phyloP scores from a whole-genome alignment of 1,140 invertebrate species.

The Hestina assimilis region DNA sequence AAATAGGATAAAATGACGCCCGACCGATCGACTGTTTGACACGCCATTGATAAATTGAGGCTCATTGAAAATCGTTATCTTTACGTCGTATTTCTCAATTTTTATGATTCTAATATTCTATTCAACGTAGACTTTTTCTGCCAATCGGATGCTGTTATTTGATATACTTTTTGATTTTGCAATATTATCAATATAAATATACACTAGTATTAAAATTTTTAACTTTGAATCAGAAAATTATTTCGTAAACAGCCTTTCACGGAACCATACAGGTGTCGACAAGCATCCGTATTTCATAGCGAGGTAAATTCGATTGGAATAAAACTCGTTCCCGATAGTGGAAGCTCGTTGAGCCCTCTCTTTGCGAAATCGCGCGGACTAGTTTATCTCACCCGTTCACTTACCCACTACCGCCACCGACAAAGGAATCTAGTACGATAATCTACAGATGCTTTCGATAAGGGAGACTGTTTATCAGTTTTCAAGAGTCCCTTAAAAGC shows the following conservation, averaged over 20 bases:
- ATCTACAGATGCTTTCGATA: slow-evolving; percentile 51
- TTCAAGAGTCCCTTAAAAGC: slow-evolving; percentile 18
- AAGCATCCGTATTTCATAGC: slow-evolving; percentile 33
- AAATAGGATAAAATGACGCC: slow-evolving; percentile 77
- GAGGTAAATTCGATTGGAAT: slow-evolving; percentile 62
- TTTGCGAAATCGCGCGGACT: slow-evolving; percentile 69
- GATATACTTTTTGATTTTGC: slow-evolving; percentile 4
- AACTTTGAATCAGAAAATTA: slow-evolving; percentile 8
- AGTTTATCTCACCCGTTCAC: slow-evolving; percentile 66
- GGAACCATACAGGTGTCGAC: slow-evolving; percentile 30
- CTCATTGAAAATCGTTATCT: slow-evolving; percentile 63
- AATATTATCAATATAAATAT: no score
- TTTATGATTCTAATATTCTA: slow-evolving; percentile 29
- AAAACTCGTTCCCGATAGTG: slow-evolving; percentile 55
- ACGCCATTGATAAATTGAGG: slow-evolving; percentile 75
- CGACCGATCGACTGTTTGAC: slow-evolving; percentile 72
- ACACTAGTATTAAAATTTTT: not conserved
- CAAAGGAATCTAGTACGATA: slow-evolving; percentile 63
- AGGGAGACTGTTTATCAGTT: slow-evolving; percentile 28
- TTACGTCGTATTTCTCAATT: slow-evolving; percentile 41
- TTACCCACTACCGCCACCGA: slow-evolving; percentile 40
- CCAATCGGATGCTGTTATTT: slow-evolving; percentile 8
- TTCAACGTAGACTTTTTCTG: slow-evolving; percentile 11
- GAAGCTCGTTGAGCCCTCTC: slow-evolving; percentile 63
- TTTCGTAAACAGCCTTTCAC: slow-evolving; percentile 15